Evolutionary conservation across 2,888 invertebrate species (phyloP).

Genomic region (Pollenia griseotomentosa): DNA sequence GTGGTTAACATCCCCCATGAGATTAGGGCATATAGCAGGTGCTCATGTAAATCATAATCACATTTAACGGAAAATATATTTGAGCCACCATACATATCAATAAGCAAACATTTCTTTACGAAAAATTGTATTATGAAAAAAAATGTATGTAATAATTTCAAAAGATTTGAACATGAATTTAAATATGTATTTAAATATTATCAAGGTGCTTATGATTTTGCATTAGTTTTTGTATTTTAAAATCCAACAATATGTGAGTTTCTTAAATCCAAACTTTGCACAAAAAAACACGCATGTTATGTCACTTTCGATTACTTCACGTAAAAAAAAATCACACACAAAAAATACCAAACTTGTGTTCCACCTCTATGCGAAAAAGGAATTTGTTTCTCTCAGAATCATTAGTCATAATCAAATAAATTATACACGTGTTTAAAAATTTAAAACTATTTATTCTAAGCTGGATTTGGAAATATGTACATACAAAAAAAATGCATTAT

Average conservation of each 20-base stretch:
- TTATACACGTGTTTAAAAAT: constrained; percentile 71
- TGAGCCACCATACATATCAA: too few species aligned
- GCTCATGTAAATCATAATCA: too few species aligned
- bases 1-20: too few species aligned
- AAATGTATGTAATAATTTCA: too few species aligned
- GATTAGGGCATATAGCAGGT: too few species aligned
- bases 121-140: too few species aligned
- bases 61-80: too few species aligned
- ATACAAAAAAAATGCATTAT: constrained; percentile 17
- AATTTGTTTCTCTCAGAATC: constrained; percentile 62
- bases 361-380: constrained; percentile 58
- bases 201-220: constrained; percentile 3
- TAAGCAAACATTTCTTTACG: too few species aligned
- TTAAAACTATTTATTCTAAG: constrained; percentile 60
- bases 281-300: constrained; percentile 67
- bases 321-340: constrained; percentile 1
- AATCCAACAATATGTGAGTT: not conserved
- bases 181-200: not conserved
- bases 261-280: constrained; percentile 50
- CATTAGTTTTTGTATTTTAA: not conserved
- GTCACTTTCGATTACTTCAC: constrained; percentile 68
- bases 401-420: constrained; percentile 71
- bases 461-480: constrained; percentile 35
- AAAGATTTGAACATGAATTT: not conserved
- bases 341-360: constrained; percentile 12